Base-by-base conservation (phyloP, 2,888 invertebrate species). In the Lithosia quadra region DNA sequence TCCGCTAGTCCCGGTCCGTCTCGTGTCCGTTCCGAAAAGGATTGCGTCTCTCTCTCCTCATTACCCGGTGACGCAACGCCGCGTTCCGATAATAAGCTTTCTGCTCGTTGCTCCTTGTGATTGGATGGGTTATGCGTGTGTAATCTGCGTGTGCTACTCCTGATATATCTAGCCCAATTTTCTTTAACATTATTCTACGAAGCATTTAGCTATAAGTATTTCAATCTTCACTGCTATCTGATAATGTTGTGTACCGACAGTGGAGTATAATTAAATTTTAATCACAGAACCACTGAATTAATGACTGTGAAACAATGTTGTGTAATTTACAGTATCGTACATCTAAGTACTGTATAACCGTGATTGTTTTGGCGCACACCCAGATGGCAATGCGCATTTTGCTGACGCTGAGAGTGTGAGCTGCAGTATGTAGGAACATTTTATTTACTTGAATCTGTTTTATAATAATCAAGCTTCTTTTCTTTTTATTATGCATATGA, bases 91-190 rank as follows among this genome's bases (percentile, higher is more conserved):
- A 92, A 92, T 93, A 92, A 92, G 90, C 89, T 92, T 91, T 91
- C 91, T 91, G 91, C 91, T 92, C 90, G 89, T 82, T 91, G 91
- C 90, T 89, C 87, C 91, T 90, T 88, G 88, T 91, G 91, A 92
- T 92, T 93, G 92, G 90, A 92, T 92, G 91, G 92, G 91, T 89
- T 89, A 92, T 91, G 92, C 92, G 93, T 92, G 92, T 92, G 92
- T 89, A 92, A 92, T 92, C 92, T 90, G 88, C 88, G 88, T 89
- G 85, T 88, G 86, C 88, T 87, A 84, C 88, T 82, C 81, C 83
- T 86, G 87, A 91, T 91, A 90, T 89, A 90, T 91, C 89, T 89
- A 82, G 90, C 86, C 89, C 92, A 92, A 91, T 92, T 92, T 92
- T 90, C 90, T 91, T 91, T 89, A 87, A 86, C 86, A 86, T 86